Conservation (phyloP, 2,797 vertebrate species). For the Natrix natrix region DNA sequence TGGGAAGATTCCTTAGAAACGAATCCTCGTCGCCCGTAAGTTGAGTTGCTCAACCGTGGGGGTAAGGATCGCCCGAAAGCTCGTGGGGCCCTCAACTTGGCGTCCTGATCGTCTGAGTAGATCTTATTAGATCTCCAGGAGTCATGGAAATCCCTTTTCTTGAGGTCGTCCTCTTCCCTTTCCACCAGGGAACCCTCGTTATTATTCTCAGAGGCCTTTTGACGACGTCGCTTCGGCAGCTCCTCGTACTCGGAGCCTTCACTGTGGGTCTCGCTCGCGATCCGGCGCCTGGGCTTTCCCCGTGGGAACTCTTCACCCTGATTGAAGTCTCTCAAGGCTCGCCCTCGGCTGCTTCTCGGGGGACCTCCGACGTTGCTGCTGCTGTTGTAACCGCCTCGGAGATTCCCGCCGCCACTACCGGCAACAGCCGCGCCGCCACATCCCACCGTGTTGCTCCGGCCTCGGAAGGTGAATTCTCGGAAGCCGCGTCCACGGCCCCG, state of each 20-base stretch:
- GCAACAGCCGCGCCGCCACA: slow-evolving; percentile 5
- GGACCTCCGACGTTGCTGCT: slow-evolving; percentile 56
- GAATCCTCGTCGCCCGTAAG: slow-evolving; percentile 81
- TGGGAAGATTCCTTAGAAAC: slow-evolving; percentile 80
- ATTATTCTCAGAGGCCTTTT: slow-evolving; percentile 85
- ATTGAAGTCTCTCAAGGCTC: slow-evolving; percentile 80
- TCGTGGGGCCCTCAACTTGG: slow-evolving; percentile 75
- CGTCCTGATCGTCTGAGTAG: slow-evolving; percentile 87
- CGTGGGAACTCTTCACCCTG: slow-evolving; percentile 86
- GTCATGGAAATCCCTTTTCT: slow-evolving; percentile 84
- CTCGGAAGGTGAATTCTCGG: slow-evolving; percentile 86
- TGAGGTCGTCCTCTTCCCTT: slow-evolving; percentile 73
- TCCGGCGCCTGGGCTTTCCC: slow-evolving; percentile 86
- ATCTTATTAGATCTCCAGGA: slow-evolving; percentile 94
- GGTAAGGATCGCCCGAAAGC: slow-evolving; percentile 86
- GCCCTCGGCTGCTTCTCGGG: slow-evolving; percentile 77
- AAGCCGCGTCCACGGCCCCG: slow-evolving; percentile 86
- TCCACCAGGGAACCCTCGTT: slow-evolving; percentile 68
- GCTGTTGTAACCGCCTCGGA: slow-evolving; percentile 32
- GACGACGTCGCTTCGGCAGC: slow-evolving; percentile 91
- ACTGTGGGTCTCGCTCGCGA: slow-evolving; percentile 93
- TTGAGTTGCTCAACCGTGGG: slow-evolving; percentile 85
- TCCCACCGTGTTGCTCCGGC: slow-evolving; percentile 63
- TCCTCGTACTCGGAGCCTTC: slow-evolving; percentile 96
- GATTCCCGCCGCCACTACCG: slow-evolving; percentile 51